phyloP scores from a whole-genome alignment of 2,888 invertebrate species.

The Choristoneura rosaceana region DNA sequence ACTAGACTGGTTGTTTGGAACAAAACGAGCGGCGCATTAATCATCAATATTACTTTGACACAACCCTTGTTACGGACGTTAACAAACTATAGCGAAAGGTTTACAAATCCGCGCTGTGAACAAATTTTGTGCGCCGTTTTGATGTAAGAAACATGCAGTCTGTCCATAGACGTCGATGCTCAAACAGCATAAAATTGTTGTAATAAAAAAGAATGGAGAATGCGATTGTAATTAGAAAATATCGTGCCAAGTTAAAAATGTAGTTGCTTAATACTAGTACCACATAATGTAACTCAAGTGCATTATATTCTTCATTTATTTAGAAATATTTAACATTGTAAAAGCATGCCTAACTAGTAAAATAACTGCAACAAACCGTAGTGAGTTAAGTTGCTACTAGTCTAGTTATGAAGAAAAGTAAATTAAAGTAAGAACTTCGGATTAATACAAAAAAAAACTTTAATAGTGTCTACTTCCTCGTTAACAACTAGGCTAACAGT shows the following conservation, averaged over 20 bases:
- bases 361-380: background rate
- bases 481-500: conserved; percentile 31
- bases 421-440: background rate
- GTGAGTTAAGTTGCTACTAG: background rate
- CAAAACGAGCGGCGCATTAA: too few relatives aligned
- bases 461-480: conserved; percentile 15
- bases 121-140: too few relatives aligned
- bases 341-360: background rate
- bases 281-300: background rate
- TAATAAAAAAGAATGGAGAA: too few relatives aligned
- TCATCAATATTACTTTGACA: too few relatives aligned
- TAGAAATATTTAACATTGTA: background rate
- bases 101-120: too few relatives aligned
- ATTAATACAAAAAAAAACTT: background rate
- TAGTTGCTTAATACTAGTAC: background rate
- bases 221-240: background rate
- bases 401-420: background rate
- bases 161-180: too few relatives aligned
- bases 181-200: too few relatives aligned
- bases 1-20: too few relatives aligned
- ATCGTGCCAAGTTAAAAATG: background rate
- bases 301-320: background rate
- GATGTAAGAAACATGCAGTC: too few relatives aligned
- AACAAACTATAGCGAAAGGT: too few relatives aligned
- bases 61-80: too few relatives aligned